A percentile compares a stretch with the other conserved stretches of the same genome.
phyloP scores from a whole-genome alignment of 2,113 vertebrate genomes.

The Oryctolagus cuniculus region mOryCun1.1 NC_091433.1:168318001-168318500 shows the following conservation, averaged over 20 bases:
- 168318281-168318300: neutral
- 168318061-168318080: no score
- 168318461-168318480: neutral
- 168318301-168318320: neutral
- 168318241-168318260: neutral
- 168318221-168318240: neutral
- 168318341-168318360: neutral
- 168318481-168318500: neutral
- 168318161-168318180: neutral
- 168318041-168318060: no score
- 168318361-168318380: neutral
- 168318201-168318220: neutral
- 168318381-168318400: neutral
- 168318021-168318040: no score
- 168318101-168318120: no score
- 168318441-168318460: neutral
- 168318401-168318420: neutral
- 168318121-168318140: neutral
- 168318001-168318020: no score
- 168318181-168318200: neutral
- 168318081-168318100: no score
- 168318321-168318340: neutral
- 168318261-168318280: neutral
- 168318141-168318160: neutral
- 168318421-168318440: neutral